Base-by-base conservation (phyloP, 2,888 invertebrate genomes). In the Himalopsyche japonica region DNA sequence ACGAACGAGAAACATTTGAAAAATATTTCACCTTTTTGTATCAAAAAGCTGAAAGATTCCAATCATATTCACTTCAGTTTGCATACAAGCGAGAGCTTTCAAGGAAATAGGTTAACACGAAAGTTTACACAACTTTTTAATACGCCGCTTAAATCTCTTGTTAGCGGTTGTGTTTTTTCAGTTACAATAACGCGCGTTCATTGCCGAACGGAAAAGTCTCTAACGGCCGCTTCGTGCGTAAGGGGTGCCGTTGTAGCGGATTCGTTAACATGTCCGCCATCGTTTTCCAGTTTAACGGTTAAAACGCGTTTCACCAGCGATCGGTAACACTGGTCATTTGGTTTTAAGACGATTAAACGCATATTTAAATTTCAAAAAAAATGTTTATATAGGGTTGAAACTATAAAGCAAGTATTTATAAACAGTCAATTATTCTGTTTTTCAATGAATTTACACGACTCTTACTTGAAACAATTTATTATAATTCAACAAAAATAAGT, bases 91-190 rank as follows among this genome's bases (percentile, higher is more conserved):
- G 27, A 30, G n/a, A 70, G 10, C 30, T 70, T 43, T 43, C 43
- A 15, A 12, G 10, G 70, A 15, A 27, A 27, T 70, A 70, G 30
- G 43, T 70, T 70, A 27, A 70, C 70, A 70, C 15, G 70, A 30
- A 70, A 70, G 70, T 70, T 70, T 70, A 70, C 70, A 70, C 70
- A 70, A 70, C 70, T 70, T 70, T 70, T 70, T 70, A 70, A 70
- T 70, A 30, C 15, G 70, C 15, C 70, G 70, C 15, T 70, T 70
- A 70, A 70, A 70, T 70, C 27, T 24, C 70, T 70, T 70, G 70
- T 70, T 70, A 70, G 70, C 27, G 24, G 70, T 30, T 70, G 24
- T 70, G 70, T 70, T 70, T 70, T 70, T 70, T 70, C 70, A 27
- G 70, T 70, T 70, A 70, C 27, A 70, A 70, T 70, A 70, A 70